These are phyloP conservation scores for Agraylea sexmaculata DNA, from an alignment of 1,140 invertebrate species.

Conservation along the genomic window DNA sequence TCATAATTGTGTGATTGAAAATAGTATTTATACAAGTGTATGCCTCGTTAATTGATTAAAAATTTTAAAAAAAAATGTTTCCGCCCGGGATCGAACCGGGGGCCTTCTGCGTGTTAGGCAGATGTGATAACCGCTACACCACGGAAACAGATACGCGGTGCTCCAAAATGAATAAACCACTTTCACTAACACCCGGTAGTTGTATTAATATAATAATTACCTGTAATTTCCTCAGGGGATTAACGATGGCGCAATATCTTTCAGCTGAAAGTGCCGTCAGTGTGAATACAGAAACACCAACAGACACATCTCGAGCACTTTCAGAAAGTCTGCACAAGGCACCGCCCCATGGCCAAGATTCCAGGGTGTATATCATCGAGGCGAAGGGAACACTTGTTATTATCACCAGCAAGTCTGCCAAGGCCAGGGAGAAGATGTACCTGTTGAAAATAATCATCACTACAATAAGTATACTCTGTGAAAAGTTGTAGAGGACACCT, in stretches of 20 bases:
- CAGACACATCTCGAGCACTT: slow-evolving; percentile 77
- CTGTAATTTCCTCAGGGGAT: slow-evolving; percentile 67
- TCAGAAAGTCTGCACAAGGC: slow-evolving; percentile 75
- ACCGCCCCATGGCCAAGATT: slow-evolving; percentile 78
- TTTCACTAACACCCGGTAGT: too few species aligned
- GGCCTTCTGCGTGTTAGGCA: slow-evolving; percentile 22
- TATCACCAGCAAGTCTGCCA: slow-evolving; percentile 69
- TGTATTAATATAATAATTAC: too few species aligned
- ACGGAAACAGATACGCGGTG: too few species aligned
- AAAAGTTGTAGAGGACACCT: too few species aligned
- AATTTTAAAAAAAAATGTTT: slow-evolving; percentile 20
- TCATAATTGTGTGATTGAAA: too few species aligned
- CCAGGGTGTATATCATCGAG: slow-evolving; percentile 72
- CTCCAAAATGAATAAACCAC: too few species aligned
- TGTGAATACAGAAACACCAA: slow-evolving; percentile 88
- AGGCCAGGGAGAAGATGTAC: slow-evolving; percentile 59
- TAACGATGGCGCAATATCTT: slow-evolving; percentile 82
- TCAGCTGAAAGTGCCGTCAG: slow-evolving; percentile 82
- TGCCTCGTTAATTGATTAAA: too few species aligned
- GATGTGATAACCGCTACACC: slow-evolving; percentile 23
- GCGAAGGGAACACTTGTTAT: slow-evolving; percentile 81
- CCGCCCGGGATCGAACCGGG: slow-evolving; percentile 23
- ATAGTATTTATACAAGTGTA: too few species aligned
- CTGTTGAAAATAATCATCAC: slow-evolving; percentile 25
- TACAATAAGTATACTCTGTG: background rate